A percentile compares a stretch with the other conserved stretches of the same genome.
phyloP scores from a whole-genome alignment of 1,140 invertebrate genomes.

The Diachasma alloeum region DNA sequence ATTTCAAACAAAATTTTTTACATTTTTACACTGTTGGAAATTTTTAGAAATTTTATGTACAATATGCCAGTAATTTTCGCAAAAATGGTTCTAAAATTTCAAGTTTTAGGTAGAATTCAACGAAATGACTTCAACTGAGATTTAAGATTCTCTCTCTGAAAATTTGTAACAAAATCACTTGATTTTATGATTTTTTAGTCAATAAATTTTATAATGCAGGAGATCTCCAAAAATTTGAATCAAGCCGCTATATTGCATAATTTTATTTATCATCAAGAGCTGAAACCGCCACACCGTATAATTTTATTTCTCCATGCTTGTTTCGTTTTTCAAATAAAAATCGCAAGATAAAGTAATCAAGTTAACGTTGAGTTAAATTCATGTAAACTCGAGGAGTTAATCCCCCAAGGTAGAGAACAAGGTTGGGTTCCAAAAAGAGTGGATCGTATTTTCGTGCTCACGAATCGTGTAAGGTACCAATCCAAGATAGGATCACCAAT shows the following conservation, averaged over 20 bases:
- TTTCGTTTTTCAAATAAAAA: not conserved
- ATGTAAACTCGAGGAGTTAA: not conserved
- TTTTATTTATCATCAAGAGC: too few relatives aligned
- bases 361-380: not conserved
- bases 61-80: too few relatives aligned
- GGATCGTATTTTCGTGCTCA: constrained; percentile 1
- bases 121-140: too few relatives aligned
- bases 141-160: too few relatives aligned
- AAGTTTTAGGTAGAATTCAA: too few relatives aligned
- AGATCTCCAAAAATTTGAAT: too few relatives aligned
- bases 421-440: not conserved
- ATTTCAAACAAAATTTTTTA: too few relatives aligned
- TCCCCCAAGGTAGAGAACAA: not conserved
- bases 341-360: not conserved
- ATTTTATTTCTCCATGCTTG: not conserved
- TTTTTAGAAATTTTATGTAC: constrained; percentile 8
- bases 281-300: not conserved
- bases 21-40: not conserved
- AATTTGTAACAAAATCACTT: too few relatives aligned
- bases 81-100: too few relatives aligned
- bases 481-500: constrained; percentile 21
- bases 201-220: too few relatives aligned
- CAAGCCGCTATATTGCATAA: too few relatives aligned
- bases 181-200: too few relatives aligned
- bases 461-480: not conserved